Evolutionary conservation across 2,797 vertebrate species (phyloP).

Genomic region (Carcharodon carcharias): DNA sequence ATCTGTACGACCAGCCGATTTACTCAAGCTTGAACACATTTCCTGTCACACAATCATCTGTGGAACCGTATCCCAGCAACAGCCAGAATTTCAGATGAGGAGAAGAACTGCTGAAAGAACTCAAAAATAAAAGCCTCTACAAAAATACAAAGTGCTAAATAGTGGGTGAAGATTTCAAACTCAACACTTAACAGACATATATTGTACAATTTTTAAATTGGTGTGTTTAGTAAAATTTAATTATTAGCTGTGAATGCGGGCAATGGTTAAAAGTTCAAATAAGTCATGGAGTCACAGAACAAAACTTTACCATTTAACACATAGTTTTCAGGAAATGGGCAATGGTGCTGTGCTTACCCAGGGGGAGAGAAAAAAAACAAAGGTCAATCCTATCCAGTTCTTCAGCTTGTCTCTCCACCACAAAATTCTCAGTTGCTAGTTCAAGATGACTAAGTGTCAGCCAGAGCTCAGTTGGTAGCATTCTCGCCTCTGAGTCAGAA

Average conservation of each 20-base stretch:
- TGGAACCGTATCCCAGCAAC: neutral
- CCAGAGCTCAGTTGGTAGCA: neutral
- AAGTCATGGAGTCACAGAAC: neutral
- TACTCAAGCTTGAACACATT: slow-evolving; percentile 19
- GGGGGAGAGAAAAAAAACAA: neutral
- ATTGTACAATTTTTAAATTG: neutral
- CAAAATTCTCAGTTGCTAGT: neutral
- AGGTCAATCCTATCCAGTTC: neutral
- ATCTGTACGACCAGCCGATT: neutral
- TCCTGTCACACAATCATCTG: slow-evolving; percentile 4
- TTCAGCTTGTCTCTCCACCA: neutral
- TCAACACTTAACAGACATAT: too few relatives aligned
- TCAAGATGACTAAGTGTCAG: neutral
- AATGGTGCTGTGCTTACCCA: neutral
- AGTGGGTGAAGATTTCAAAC: slow-evolving; percentile 4
- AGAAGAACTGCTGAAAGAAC: neutral
- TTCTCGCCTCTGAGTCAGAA: neutral
- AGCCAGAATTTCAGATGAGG: slow-evolving; percentile 13
- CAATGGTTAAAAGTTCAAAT: neutral
- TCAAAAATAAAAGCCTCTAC: too few relatives aligned
- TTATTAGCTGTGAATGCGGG: neutral
- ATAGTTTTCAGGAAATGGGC: neutral
- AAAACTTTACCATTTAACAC: neutral
- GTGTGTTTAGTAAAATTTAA: neutral
- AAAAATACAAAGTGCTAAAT: neutral